Conservation (phyloP, 2,888 invertebrate genomes). For the Diogma glabrata region DNA sequence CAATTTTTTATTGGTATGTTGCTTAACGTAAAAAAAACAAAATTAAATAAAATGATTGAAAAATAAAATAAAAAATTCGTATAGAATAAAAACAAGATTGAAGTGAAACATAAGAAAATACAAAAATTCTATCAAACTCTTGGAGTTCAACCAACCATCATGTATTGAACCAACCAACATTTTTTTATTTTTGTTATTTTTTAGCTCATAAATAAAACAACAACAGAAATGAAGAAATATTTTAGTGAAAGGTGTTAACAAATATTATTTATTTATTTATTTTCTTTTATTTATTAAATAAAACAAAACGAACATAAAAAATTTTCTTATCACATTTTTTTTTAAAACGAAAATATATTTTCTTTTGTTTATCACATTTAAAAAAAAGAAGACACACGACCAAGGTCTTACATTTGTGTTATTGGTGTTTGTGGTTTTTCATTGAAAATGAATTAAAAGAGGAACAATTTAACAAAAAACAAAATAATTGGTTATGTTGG, state of each 20-base stretch:
- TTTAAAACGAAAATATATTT: too few species aligned
- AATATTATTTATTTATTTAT: slow-evolving; percentile 4
- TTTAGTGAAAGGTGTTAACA: slow-evolving; percentile 9
- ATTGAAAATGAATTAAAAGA: too few species aligned
- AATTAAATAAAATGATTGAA: slow-evolving; percentile 3
- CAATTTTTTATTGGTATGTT: neutral
- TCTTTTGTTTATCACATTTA: too few species aligned
- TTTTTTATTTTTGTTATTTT: neutral
- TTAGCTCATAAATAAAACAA: neutral
- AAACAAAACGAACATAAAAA: too few species aligned
- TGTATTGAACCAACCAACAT: too few species aligned
- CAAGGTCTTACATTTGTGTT: too few species aligned
- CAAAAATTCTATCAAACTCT: slow-evolving; percentile 4
- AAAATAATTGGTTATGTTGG: too few species aligned
- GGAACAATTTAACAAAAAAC: too few species aligned
- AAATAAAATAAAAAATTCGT: neutral
- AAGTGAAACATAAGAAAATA: slow-evolving; percentile 8
- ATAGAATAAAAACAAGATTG: slow-evolving; percentile 5
- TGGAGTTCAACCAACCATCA: slow-evolving; percentile 9
- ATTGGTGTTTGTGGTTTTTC: too few species aligned
- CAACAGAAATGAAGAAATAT: slow-evolving; percentile 8
- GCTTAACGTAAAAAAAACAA: neutral
- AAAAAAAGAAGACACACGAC: too few species aligned
- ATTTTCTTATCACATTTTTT: too few species aligned
- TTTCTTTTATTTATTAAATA: neutral